Base-by-base conservation (phyloP, 2,888 invertebrate genomes). In the Trachelus stipa region DNA sequence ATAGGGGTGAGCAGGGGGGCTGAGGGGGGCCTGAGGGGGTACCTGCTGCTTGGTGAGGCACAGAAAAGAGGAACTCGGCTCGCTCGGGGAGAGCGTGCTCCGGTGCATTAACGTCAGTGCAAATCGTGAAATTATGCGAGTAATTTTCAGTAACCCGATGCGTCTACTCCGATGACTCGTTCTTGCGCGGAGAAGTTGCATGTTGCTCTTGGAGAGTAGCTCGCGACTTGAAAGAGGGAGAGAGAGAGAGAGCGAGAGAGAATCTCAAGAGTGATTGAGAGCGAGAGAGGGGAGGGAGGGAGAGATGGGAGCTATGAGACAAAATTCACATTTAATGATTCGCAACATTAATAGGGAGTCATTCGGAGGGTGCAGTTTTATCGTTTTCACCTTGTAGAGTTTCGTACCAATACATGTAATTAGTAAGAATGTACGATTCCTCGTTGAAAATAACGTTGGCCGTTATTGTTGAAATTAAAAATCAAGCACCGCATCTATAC, bases 111-210 rank as follows among this genome's bases (percentile, higher is more conserved):
- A 83, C 81, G 85, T 84, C 85, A 83, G 80, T 82, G 83, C 83
- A 85, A 87, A 88, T 87, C 86, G 85, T 78, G 84, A 88, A 89
- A 89, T 89, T 89, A 89, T 89, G 86, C 88, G 83, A 84, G 81
- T 35, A 30, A 77, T 33, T 76, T 33, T 69, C 34, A 34, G 69
- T 31, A 56, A 30, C 23, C 56, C 56, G 56, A 56, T 56, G 56
- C 56, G 56, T 23, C 56, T 56, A 23, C 56, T 56, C 56, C 56
- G 56, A 56, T 56, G 56, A 56, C 56, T 56, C 56, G 56, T 15
- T 56, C 56, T 56, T 56, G 56, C 56, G 9, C 56, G 23, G 23
- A 23, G 56, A 56, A 56, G 56, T 56, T 56, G 23, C 56, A 56
- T 56, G 56, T 56, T 56, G 23, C 56, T 56, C 23, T 9, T 56